These are phyloP conservation scores for Endomychus coccineus DNA, from an alignment of 2,888 invertebrate genomes.

Conservation along the genomic window DNA sequence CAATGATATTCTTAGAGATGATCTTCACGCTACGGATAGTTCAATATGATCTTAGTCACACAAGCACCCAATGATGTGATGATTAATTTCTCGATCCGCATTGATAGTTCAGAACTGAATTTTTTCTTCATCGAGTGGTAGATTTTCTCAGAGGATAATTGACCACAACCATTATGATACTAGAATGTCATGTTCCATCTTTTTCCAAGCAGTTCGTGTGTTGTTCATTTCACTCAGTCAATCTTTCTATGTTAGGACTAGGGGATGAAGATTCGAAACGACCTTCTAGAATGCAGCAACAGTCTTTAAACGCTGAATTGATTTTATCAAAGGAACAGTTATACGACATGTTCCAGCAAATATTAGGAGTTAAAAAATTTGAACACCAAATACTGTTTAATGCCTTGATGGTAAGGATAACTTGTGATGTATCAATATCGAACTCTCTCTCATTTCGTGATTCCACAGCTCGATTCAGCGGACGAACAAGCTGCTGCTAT, in stretches of 20 bases:
- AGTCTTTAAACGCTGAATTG: slow-evolving; percentile 84
- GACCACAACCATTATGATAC: no score
- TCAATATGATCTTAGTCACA: no score
- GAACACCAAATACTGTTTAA: slow-evolving; percentile 99
- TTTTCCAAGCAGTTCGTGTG: no score
- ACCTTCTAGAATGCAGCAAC: slow-evolving; percentile 81
- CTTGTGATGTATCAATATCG: slow-evolving; percentile 19
- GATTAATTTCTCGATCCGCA: no score
- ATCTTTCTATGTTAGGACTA: slow-evolving; percentile 42
- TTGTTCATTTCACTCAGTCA: no score
- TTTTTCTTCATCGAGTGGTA: no score
- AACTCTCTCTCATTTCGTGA: not conserved
- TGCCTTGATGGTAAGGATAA: slow-evolving; percentile 77
- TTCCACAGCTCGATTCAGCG: slow-evolving; percentile 84
- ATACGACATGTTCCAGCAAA: slow-evolving; percentile 99
- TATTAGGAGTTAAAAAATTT: slow-evolving; percentile 97
- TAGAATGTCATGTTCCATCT: no score
- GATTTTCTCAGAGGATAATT: no score
- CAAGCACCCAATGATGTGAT: no score
- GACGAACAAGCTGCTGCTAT: slow-evolving; percentile 99
- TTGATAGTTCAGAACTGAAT: no score
- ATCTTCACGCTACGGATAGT: no score
- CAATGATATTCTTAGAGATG: no score
- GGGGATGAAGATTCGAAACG: slow-evolving; percentile 84
- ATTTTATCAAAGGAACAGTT: slow-evolving; percentile 98